A percentile compares a stretch with the other conserved stretches of the same genome.
Evolutionary conservation across 2,113 vertebrate genomes (phyloP).

Genomic region (Lathamus discolor): DNA sequence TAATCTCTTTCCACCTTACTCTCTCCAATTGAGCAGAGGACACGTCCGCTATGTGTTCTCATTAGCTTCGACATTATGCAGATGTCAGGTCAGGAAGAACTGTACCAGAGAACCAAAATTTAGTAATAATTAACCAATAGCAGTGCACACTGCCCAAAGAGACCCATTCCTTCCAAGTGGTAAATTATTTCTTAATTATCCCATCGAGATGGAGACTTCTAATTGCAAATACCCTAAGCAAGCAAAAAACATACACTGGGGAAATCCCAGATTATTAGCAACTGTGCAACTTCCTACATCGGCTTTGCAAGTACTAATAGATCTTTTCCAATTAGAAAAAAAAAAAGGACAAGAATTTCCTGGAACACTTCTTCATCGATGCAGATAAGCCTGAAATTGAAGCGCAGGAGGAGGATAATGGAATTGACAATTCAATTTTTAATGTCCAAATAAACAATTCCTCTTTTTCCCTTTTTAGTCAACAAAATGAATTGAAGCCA

Average conservation of each 20-base stretch:
- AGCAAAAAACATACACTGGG: slow-evolving; percentile 27
- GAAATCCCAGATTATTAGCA: slow-evolving; percentile 44
- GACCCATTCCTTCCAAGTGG: slow-evolving; percentile 40
- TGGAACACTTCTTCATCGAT: neutral
- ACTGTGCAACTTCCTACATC: slow-evolving; percentile 29
- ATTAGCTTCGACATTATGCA: slow-evolving; percentile 59
- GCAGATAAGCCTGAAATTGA: slow-evolving; percentile 43
- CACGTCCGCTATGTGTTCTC: slow-evolving; percentile 37
- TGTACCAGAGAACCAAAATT: slow-evolving; percentile 50
- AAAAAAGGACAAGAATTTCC: neutral
- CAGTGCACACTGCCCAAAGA: slow-evolving; percentile 36
- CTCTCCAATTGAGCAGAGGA: neutral
- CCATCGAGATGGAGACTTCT: slow-evolving; percentile 43
- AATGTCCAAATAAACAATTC: neutral
- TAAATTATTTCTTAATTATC: slow-evolving; percentile 64
- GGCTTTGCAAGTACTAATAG: slow-evolving; percentile 29
- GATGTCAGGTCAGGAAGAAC: slow-evolving; percentile 57
- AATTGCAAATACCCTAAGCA: slow-evolving; percentile 52
- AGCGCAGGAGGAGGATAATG: neutral
- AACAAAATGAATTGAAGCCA: slow-evolving; percentile 20
- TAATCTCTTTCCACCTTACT: slow-evolving; percentile 17
- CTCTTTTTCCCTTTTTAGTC: neutral
- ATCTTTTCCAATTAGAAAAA: neutral
- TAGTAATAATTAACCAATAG: slow-evolving; percentile 56
- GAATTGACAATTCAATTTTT: slow-evolving; percentile 39